Percentiles rank a stretch among this genome's conserved stretches.
phyloP scores from a whole-genome alignment of 2,113 vertebrate genomes.

The Daboia siamensis region DNA sequence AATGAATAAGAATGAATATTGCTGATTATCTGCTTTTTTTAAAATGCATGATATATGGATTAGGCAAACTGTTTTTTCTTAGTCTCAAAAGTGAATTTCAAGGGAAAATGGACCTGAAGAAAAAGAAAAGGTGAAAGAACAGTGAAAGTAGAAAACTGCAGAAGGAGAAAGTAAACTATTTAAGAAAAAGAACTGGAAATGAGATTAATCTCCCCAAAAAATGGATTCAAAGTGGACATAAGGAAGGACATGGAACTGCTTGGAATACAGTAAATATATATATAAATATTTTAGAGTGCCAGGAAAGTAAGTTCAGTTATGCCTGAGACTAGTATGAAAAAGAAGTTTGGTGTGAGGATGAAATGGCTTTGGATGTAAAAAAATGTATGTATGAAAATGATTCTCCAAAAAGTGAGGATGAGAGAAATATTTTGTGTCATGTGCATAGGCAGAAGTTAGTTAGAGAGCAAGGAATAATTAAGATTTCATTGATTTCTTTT shows the following conservation, averaged over 20 bases:
- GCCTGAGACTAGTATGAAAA: not conserved
- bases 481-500: too few species aligned
- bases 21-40: not conserved
- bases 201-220: not conserved
- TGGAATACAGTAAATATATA: not conserved
- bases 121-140: not conserved
- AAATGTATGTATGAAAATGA: not conserved
- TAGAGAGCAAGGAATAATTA: too few species aligned
- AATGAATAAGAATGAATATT: not conserved
- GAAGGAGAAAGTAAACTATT: not conserved
- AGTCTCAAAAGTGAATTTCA: not conserved
- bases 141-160: not conserved
- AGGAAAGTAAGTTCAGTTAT: not conserved
- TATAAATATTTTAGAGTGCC: not conserved
- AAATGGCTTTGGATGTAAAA: not conserved
- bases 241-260: not conserved
- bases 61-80: not conserved
- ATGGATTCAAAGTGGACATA: not conserved
- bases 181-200: not conserved
- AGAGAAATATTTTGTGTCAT: not conserved
- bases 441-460: too few species aligned
- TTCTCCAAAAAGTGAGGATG: not conserved
- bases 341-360: not conserved
- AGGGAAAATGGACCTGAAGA: not conserved
- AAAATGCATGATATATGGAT: not conserved